phyloP scores from a whole-genome alignment of 2,113 vertebrate species.

The Tiliqua scincoides region DNA sequence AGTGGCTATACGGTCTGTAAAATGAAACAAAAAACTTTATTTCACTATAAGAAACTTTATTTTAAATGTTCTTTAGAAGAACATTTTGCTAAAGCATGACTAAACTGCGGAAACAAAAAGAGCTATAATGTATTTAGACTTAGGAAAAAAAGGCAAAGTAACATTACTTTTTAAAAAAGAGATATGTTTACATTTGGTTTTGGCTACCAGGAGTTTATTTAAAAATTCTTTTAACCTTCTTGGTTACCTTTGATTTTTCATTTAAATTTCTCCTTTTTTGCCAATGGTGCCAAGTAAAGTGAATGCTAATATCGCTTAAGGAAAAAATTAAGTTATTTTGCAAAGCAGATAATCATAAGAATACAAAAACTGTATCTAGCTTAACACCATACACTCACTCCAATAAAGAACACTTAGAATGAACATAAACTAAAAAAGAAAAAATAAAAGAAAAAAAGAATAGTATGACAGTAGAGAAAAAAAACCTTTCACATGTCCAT shows the following conservation, averaged over 20 bases:
- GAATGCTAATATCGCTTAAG: slow-evolving; percentile 96
- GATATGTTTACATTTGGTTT: slow-evolving; percentile 94
- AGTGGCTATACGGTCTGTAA: slow-evolving; percentile 99
- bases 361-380: slow-evolving; percentile 81
- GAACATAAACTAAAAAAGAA: slow-evolving; percentile 74
- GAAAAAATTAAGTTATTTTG: slow-evolving; percentile 91
- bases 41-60: slow-evolving; percentile 99
- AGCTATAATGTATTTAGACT: slow-evolving; percentile 97
- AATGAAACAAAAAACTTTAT: slow-evolving; percentile 97
- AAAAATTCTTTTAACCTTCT: slow-evolving; percentile 72
- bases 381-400: slow-evolving; percentile 87
- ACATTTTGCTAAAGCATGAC: slow-evolving; percentile 99
- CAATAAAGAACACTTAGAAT: slow-evolving; percentile 83
- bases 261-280: slow-evolving; percentile 76
- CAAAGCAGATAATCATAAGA: slow-evolving; percentile 96
- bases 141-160: slow-evolving; percentile 95
- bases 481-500: slow-evolving; percentile 79
- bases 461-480: slow-evolving; percentile 75
- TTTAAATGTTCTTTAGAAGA: slow-evolving; percentile 99
- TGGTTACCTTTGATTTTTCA: slow-evolving; percentile 13
- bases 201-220: slow-evolving; percentile 94
- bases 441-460: slow-evolving; percentile 53
- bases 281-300: slow-evolving; percentile 99
- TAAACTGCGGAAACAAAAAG: slow-evolving; percentile 94
- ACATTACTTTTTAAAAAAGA: slow-evolving; percentile 85